These are phyloP conservation scores for Saimiri boliviensis DNA, from an alignment of 2,113 vertebrate genomes.

Conservation along the genomic window DNA sequence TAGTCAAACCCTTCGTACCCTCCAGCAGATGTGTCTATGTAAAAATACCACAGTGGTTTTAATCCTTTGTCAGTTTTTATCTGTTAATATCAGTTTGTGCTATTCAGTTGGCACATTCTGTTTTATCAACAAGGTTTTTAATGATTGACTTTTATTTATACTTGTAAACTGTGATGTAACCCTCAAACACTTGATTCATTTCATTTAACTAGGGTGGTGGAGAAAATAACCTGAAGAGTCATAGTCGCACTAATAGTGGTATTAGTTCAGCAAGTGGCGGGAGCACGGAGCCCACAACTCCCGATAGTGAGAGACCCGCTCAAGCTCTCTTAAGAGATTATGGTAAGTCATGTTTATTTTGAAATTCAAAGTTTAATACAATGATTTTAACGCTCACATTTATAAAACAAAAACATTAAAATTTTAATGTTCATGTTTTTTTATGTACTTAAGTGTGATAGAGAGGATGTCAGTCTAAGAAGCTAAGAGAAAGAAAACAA, in stretches of 20 bases:
- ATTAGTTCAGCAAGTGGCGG: constrained; percentile 93
- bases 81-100: not conserved
- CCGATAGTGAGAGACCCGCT: constrained; percentile 93
- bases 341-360: constrained; percentile 84
- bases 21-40: not conserved
- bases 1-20: not conserved
- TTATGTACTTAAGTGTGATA: constrained; percentile 13
- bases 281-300: constrained; percentile 93
- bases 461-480: constrained; percentile 15
- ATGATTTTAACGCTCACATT: not conserved
- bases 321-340: constrained; percentile 95
- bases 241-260: constrained; percentile 95
- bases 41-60: constrained; percentile 1
- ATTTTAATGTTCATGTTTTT: not conserved
- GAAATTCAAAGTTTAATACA: not conserved
- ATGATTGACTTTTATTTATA: not conserved
- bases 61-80: not conserved
- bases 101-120: not conserved
- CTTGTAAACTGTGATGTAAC: not conserved
- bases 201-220: constrained; percentile 80
- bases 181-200: constrained; percentile 28
- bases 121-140: constrained; percentile 24
- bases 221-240: constrained; percentile 89
- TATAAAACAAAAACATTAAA: constrained; percentile 9
- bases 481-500: not conserved